Evolutionary conservation across 2,113 vertebrate species (phyloP), one percentile per base, ranked within the genome.

Genomic region (Uria aalge): DNA sequence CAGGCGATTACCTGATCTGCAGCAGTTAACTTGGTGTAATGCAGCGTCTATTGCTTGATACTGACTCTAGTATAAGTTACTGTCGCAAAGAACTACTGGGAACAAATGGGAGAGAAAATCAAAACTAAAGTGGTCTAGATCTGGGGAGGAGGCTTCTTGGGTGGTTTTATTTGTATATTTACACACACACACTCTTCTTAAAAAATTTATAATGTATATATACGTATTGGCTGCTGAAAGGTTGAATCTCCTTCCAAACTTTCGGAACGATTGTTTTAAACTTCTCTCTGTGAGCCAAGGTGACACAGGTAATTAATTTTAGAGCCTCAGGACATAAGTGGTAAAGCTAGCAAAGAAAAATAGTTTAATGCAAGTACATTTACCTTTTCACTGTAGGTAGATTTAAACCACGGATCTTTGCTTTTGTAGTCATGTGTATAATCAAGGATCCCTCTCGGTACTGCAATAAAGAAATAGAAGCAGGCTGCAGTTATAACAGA

Each of bases 131-230:
- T 48, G 47, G 47, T 22, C 47, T 48, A 48, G 47, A 11, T 48
- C 47, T 48, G 29, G 24, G 72, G 32, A 55, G 27, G 34, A 75
- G 36, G 24, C 47, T 82, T 57, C 59, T 69, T 76, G 40, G 9
- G 22, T 92, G 29, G 8, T 38, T 81, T 85, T 81, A 67, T 74
- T 88, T 52, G 55, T 73, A 66, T 22, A 47, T 40, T 59, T 85
- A 38, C 2, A n/a, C 10, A 5, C 15, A 7, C 8, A 3, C 3
- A 13, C 6, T 20, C 36, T 21, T 21, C 60, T 16, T 22, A 22
- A 47, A 47, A 27, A 26, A 52, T 22, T 14, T 23, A 9, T n/a
- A 59, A 47, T 47, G 21, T 64, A 10, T 41, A 4, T 57, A 8
- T 30, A 15, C 3, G 20, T 47, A 47, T 47, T 47, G 11, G 8